These are phyloP conservation scores for Omphaloscelis lunosa DNA, from an alignment of 2,888 invertebrate genomes.

Conservation along the genomic window DNA sequence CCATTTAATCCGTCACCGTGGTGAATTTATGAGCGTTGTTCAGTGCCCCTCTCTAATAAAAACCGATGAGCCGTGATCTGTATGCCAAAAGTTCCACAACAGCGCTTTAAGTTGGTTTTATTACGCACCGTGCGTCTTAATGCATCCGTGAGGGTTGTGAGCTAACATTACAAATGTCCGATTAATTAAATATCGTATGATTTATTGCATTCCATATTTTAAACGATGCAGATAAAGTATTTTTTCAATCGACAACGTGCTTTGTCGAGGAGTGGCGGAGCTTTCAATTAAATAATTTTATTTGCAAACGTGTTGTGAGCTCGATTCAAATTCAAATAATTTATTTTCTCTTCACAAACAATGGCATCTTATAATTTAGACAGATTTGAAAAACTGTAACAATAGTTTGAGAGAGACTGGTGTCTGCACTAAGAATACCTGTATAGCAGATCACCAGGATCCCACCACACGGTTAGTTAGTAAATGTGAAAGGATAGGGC, in stretches of 20 bases:
- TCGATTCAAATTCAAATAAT: too few species aligned
- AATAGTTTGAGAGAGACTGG: too few species aligned
- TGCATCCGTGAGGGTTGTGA: slow-evolving; percentile 71
- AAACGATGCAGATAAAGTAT: slow-evolving; percentile 38
- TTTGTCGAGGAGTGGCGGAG: slow-evolving; percentile 20
- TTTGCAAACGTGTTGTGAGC: slow-evolving; percentile 26
- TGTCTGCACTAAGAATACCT: too few species aligned
- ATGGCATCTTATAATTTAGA: too few species aligned
- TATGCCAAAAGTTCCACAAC: slow-evolving; percentile 87
- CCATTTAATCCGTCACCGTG: slow-evolving; percentile 87
- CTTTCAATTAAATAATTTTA: slow-evolving; percentile 42
- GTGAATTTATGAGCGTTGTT: slow-evolving; percentile 82
- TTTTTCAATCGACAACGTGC: slow-evolving; percentile 36
- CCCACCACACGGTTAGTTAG: too few species aligned
- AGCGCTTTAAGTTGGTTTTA: slow-evolving; percentile 81
- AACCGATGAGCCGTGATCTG: slow-evolving; percentile 88
- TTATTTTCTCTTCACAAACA: too few species aligned
- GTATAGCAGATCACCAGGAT: too few species aligned
- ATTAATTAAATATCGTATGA: slow-evolving; percentile 67
- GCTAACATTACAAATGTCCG: slow-evolving; percentile 66
- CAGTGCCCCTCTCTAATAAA: slow-evolving; percentile 83
- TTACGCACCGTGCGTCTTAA: slow-evolving; percentile 73
- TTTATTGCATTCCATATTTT: slow-evolving; percentile 58
- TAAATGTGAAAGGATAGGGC: too few species aligned
- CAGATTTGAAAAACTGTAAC: too few species aligned